Base-by-base conservation (phyloP, 35 echinoderm and acorn worm genomes). In the Ptychodera flava region DNA sequence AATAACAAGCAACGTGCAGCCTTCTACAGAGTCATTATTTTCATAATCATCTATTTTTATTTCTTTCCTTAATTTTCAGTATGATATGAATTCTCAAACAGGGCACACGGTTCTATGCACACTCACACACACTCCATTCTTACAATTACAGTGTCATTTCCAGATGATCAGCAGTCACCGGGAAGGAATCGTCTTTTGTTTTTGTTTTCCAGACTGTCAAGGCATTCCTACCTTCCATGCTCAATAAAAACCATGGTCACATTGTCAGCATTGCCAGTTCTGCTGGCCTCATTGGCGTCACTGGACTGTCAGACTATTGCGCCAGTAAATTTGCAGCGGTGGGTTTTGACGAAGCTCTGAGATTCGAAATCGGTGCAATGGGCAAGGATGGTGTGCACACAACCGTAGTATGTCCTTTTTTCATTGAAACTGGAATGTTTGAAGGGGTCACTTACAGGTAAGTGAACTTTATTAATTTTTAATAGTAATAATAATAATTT, bases 321-420 rank as follows among this genome's bases (percentile, higher is more conserved):
- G 86, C 94, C 36, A 97, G 94, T 80, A 97, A 97, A 53, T 97
- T 93, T 89, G 94, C 91, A 30, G 91, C 89, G 0, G 94, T 97
- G 16, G 94, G 94, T 16, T 88, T 97, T 30, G 91, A 97, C 31
- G 94, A 97, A 36, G 81, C 88, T 15, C 77, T 97, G 77, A 85
- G 86, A n/a, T 76, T 35, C 35, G 94, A 97, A 80, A 80, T 97
- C 22, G 77, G 77, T 38, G 85, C 86, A 34, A 81, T 81, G 28
- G 83, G 84, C 0, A 87, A 81, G 35, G 81, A 34, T 10, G 94
- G 86, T 27, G 94, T 97, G 33, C 89, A 97, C 36, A 90, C 88
- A 29, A 97, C 94, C 0, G 85, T 93, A 30, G 91, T 97, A 34
- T 87, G 91, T 88, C 94, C 94, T 28, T 97, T 93, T 86, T 97